These are phyloP conservation scores for Orussus abietinus DNA, from an alignment of 1,140 invertebrate species.

Conservation along the genomic window DNA sequence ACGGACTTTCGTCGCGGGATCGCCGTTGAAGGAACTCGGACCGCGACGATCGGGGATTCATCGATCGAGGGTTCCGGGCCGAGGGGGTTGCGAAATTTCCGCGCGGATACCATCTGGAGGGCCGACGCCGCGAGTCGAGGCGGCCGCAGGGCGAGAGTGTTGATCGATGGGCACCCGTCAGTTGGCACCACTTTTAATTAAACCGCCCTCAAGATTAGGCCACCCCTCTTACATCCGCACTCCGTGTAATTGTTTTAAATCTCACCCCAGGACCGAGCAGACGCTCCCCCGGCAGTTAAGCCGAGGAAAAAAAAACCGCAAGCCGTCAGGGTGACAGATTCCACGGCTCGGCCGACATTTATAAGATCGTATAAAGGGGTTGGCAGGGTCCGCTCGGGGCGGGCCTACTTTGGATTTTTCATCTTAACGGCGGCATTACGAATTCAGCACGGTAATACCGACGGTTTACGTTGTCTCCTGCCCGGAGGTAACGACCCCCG, in stretches of 20 bases:
- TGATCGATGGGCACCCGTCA: slow-evolving; percentile 54
- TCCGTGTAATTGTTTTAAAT: slow-evolving; percentile 54
- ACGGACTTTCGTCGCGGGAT: too few species aligned
- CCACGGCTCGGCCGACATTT: slow-evolving; percentile 37
- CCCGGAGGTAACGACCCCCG: too few species aligned
- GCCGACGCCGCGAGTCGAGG: too few species aligned
- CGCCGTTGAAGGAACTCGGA: too few species aligned
- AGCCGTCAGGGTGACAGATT: slow-evolving; percentile 46
- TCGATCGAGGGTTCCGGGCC: too few species aligned
- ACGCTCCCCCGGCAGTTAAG: slow-evolving; percentile 32
- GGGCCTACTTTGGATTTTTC: neutral
- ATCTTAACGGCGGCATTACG: slow-evolving; percentile 1
- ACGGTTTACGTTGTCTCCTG: too few species aligned
- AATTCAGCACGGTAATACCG: too few species aligned
- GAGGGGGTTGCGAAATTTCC: too few species aligned
- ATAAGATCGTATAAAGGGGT: slow-evolving; percentile 33
- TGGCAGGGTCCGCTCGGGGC: too few species aligned
- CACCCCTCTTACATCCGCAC: slow-evolving; percentile 20
- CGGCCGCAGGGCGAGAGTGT: slow-evolving; percentile 32
- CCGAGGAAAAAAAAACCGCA: slow-evolving; percentile 42
- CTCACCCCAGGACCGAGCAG: slow-evolving; percentile 31
- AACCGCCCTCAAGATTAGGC: slow-evolving; percentile 53
- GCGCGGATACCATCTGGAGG: too few species aligned
- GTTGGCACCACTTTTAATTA: slow-evolving; percentile 55
- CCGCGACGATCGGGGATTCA: too few species aligned